These are phyloP conservation scores for Siderastrea siderea DNA, from an alignment of 92 coral and sea anemone genomes.

Conservation along the genomic window DNA sequence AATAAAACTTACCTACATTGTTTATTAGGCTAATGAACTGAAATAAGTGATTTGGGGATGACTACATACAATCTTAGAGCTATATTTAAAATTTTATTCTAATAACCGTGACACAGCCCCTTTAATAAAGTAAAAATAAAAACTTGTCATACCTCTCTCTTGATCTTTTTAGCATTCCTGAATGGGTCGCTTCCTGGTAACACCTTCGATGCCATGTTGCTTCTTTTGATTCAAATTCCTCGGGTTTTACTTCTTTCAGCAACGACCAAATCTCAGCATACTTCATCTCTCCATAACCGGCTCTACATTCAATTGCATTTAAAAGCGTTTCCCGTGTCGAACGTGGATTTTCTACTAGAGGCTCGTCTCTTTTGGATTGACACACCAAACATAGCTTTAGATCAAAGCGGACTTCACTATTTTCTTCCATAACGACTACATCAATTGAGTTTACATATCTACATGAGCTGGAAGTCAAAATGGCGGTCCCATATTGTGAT, in stretches of 20 bases:
- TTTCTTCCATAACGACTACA: not conserved
- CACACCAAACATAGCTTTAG: not conserved
- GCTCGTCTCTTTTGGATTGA: not conserved
- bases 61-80: slow-evolving; percentile 15
- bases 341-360: not conserved
- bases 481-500: not conserved
- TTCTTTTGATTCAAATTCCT: slow-evolving; percentile 23
- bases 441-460: not conserved
- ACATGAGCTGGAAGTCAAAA: not conserved
- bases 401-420: not conserved
- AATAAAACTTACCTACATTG: too few species aligned
- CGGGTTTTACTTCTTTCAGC: not conserved
- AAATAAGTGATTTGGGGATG: not conserved
- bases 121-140: too few species aligned
- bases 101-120: not conserved
- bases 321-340: not conserved
- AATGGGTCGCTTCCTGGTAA: slow-evolving; percentile 42
- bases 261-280: not conserved
- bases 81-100: slow-evolving; percentile 21
- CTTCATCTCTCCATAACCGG: not conserved
- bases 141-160: slow-evolving; percentile 20
- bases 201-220: slow-evolving; percentile 61
- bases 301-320: too few species aligned
- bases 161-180: slow-evolving; percentile 57
- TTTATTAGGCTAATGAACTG: not conserved